Conservation (phyloP, 2,888 invertebrate species). For the Nasonovia ribisnigri region DNA sequence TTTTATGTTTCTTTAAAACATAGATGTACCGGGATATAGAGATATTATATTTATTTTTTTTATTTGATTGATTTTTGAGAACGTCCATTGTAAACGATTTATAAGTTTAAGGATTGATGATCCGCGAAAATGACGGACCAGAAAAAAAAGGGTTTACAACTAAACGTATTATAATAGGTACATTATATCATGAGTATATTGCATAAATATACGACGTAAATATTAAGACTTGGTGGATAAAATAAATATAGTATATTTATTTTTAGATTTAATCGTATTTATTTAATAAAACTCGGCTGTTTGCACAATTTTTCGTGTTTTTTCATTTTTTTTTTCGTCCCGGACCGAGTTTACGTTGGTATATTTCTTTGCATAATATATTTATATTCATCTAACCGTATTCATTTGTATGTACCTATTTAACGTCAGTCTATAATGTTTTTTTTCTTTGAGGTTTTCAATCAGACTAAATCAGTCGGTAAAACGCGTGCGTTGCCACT, state of each 20-base stretch:
- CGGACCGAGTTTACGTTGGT: neutral
- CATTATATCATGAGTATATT: neutral
- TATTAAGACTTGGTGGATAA: neutral
- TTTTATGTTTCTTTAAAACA: neutral
- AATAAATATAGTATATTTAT: neutral
- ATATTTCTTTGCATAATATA: neutral
- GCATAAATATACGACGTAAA: neutral
- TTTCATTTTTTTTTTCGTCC: neutral
- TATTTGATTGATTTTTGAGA: slow-evolving; percentile 13
- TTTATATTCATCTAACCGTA: neutral
- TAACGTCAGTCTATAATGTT: neutral
- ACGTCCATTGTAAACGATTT: neutral
- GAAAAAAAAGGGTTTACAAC: neutral
- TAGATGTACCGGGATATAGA: neutral
- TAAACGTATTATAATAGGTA: neutral
- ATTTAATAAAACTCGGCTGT: neutral
- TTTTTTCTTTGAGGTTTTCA: neutral
- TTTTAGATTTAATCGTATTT: neutral
- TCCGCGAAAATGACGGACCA: neutral
- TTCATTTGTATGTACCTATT: neutral
- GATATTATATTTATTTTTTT: neutral
- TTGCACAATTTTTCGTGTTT: neutral
- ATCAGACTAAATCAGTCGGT: neutral
- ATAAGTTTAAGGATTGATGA: slow-evolving; percentile 23
- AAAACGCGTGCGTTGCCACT: neutral